Base-by-base conservation (phyloP, 2,113 vertebrate species). In the Eptatretus burgeri region DNA sequence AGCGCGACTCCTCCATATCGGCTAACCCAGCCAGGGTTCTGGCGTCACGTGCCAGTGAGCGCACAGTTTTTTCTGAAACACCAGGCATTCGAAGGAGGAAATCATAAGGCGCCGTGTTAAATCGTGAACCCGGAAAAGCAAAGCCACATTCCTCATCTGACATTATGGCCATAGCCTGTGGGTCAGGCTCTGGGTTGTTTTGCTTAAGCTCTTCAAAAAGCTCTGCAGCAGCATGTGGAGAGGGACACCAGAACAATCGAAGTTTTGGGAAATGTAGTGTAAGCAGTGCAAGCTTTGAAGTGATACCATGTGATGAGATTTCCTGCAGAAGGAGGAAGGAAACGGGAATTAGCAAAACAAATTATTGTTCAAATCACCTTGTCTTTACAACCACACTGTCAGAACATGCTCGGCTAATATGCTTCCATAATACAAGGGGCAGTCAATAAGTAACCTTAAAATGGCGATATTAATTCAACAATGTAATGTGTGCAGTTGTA, bases 61-160 rank as follows among this genome's bases (percentile, higher is more conserved):
- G 73, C 11, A 77, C 82, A 71, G 94, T 95, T 69, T 91, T 94
- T 13, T 74, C 70, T 17, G 77, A 88, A 19, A 98, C 71, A 3
- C 91, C 91, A 1, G 91, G 89, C 82, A 98, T 84, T 68, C 83
- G 85, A 1, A 94, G 64, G 17, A 96, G 69, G 67, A 98, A 88
- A 72, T 98, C 91, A 62, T 94, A 81, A 19, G 91, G 84, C 1
- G 85, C 89, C 0, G 89, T 82, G 68, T 79, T 94, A 62, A 85
- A 94, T 13, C 78, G 78, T 2, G 71, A 68, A 60, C 53, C 56
- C 16, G 10, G 10, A 12, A 17, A n/a, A 12, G 56, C n/a, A 19
- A 17, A 16, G 53, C 53, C 53, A 18, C 18, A n/a, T 0, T 85
- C 86, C 64, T 98, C 85, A 0, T 78, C 80, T 0, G 81, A 85